A percentile compares a stretch with the other conserved stretches of the same genome.
phyloP scores from a whole-genome alignment of 1,140 invertebrate species.

The Rhopalosiphum padi region DNA sequence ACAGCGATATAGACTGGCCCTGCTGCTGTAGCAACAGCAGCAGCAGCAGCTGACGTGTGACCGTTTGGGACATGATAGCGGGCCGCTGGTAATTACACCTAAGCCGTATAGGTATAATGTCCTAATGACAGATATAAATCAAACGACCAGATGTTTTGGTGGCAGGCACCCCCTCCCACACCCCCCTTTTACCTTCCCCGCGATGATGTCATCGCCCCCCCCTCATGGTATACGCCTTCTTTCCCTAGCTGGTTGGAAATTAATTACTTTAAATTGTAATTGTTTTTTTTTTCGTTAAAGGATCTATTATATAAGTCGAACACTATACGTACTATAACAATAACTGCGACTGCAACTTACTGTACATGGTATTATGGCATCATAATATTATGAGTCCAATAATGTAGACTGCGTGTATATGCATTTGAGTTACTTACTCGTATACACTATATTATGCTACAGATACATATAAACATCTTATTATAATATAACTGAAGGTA shows the following conservation, averaged over 20 bases:
- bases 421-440: neutral
- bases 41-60: conserved; percentile 54
- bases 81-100: conserved; percentile 52
- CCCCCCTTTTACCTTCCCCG: neutral
- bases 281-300: conserved; percentile 30
- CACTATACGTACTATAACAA: neutral
- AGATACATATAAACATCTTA: neutral
- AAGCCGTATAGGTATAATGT: conserved; percentile 51
- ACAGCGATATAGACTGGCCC: neutral
- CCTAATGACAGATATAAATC: conserved; percentile 58
- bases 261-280: conserved; percentile 56
- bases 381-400: neutral
- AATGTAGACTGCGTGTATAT: neutral
- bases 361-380: neutral
- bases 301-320: conserved; percentile 44
- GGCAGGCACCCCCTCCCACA: conserved; percentile 9
- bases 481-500: neutral
- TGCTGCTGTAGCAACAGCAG: neutral
- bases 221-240: conserved; percentile 11
- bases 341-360: neutral
- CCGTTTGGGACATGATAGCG: conserved; percentile 57
- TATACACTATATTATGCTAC: neutral
- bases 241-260: conserved; percentile 20
- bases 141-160: conserved; percentile 54
- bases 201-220: conserved; percentile 44